Evolutionary conservation across 2,888 invertebrate genomes (phyloP), one percentile per base, ranked within the genome.

Genomic region (Papilio elwesi): DNA sequence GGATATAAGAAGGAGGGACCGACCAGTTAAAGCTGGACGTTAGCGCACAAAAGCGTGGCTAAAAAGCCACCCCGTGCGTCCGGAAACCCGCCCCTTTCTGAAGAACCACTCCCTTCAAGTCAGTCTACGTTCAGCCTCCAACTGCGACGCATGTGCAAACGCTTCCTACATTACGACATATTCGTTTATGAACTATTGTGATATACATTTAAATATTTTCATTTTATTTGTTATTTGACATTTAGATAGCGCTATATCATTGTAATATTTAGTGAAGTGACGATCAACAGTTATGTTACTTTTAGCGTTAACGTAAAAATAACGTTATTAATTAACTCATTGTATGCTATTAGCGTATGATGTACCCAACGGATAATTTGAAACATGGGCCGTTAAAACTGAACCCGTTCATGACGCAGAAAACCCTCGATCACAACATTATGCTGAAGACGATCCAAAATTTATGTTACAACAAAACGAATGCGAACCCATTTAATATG

Each of bases 401-500:
- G 64, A 91, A 91, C 78, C 87, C 85, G 68, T 90, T 90, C 52
- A 77, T 80, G 49, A 82, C 83, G 65, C 81, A 82, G 68, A 90
- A 89, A 78, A 87, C 83, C 68, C 74, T 91, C 55, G 90, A 91
- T 43, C 90, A 90, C 76, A 89, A 90, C 90, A 92, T 88, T 89
- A 93, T 93, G 93, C 87, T 93, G 86, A 93, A 92, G 76, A 93
- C 93, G 38, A 90, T 93, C 70, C 93, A 93, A 74, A 92, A 87
- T 74, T 76, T 93, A 76, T 93, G 90, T 71, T 90, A 91, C 75
- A 92, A 89, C 73, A 93, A 91, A 77, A 85, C 84, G 1, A 86
- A 84, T 63, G 83, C 80, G 16, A 80, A 76, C 12, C 83, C 93
- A 8, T 91, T 89, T 73, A 94, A 94, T 78, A 94, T 95, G 91